Evolutionary conservation across 2,888 invertebrate genomes (phyloP).

Genomic region (Lasioglossum leucozonium): DNA sequence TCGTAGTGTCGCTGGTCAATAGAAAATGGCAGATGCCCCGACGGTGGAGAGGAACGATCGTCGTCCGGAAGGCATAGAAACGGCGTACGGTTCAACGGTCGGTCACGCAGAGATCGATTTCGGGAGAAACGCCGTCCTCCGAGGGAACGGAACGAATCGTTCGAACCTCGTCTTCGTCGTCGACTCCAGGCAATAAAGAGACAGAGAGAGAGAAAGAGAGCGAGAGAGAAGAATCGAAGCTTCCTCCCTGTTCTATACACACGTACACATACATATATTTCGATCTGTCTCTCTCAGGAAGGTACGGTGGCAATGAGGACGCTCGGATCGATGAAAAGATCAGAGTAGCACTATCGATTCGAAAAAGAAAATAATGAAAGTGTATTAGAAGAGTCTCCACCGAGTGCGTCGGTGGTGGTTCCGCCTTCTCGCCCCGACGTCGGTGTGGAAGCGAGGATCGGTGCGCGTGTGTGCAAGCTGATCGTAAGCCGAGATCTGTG

Average conservation of each 20-base stretch:
- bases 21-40: constrained; percentile 36
- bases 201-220: not conserved
- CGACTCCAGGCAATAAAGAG: constrained; percentile 11
- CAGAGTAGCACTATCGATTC: constrained; percentile 27
- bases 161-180: too few relatives aligned
- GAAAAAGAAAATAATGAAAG: constrained; percentile 28
- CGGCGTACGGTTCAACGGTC: constrained; percentile 32
- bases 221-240: constrained; percentile 3
- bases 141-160: constrained; percentile 15
- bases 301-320: constrained; percentile 51
- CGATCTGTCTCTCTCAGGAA: not conserved
- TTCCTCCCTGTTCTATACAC: not conserved
- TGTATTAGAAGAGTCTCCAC: constrained; percentile 16
- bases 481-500: not conserved
- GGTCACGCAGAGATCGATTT: constrained; percentile 47
- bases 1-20: not conserved
- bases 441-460: too few relatives aligned
- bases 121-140: constrained; percentile 19
- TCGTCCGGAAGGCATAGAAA: constrained; percentile 7
- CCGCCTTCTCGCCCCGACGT: too few relatives aligned
- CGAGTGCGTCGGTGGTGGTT: constrained; percentile 22
- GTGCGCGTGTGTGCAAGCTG: not conserved
- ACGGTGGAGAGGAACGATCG: not conserved
- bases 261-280: not conserved
- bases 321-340: constrained; percentile 50